Conservation (phyloP, 2,888 invertebrate genomes). For the Ennomos erosarius region DNA sequence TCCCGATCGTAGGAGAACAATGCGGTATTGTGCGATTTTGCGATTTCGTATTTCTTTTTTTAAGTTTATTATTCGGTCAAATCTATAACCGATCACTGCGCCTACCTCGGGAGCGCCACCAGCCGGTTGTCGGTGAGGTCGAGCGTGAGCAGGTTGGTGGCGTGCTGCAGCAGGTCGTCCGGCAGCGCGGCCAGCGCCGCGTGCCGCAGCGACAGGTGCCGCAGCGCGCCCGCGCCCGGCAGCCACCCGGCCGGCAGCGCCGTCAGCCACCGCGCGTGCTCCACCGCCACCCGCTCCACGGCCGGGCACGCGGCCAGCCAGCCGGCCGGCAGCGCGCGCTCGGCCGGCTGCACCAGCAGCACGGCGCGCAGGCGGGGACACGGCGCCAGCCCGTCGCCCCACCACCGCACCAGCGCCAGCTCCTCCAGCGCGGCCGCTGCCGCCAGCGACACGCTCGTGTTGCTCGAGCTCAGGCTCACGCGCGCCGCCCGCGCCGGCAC, state of each 20-base stretch:
- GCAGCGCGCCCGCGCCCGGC: slow-evolving; percentile 1
- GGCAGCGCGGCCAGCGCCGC: slow-evolving; percentile 40
- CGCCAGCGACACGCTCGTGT: slow-evolving; percentile 3
- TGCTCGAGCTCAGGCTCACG: too few relatives aligned
- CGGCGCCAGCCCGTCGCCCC: slow-evolving; percentile 3
- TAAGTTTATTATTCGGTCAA: too few relatives aligned
- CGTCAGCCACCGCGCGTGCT: neutral
- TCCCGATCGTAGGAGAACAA: too few relatives aligned
- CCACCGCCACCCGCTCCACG: slow-evolving; percentile 8
- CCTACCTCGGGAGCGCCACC: slow-evolving; percentile 45
- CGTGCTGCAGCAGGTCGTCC: slow-evolving; percentile 39
- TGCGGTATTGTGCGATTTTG: too few relatives aligned
- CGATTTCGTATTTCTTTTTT: too few relatives aligned
- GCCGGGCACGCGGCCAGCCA: slow-evolving; percentile 21
- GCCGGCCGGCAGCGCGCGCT: slow-evolving; percentile 23
- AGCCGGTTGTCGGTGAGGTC: slow-evolving; percentile 46
- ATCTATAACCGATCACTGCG: too few relatives aligned
- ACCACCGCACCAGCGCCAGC: slow-evolving; percentile 21
- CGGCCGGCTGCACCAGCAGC: slow-evolving; percentile 39
- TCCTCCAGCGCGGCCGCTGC: slow-evolving; percentile 12
- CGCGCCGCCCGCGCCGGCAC: neutral
- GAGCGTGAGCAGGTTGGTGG: slow-evolving; percentile 33
- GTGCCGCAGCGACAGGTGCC: slow-evolving; percentile 15
- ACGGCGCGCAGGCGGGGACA: slow-evolving; percentile 31
- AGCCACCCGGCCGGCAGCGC: neutral